phyloP scores from a whole-genome alignment of 2,888 invertebrate species.

The Dicranocentrus wangi region DNA sequence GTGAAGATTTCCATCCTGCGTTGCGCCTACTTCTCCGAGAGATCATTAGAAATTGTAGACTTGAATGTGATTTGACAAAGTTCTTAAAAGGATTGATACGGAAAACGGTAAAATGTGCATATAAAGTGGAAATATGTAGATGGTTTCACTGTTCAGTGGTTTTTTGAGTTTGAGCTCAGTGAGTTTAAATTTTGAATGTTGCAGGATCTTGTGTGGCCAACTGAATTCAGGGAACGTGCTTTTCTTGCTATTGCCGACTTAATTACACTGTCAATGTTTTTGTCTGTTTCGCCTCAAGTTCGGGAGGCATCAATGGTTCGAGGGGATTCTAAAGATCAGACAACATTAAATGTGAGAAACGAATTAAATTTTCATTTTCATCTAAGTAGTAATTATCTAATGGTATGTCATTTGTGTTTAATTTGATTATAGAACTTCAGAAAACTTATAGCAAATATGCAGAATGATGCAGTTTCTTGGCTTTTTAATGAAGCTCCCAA shows the following conservation, averaged over 20 bases:
- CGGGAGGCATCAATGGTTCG: slow-evolving; percentile 80
- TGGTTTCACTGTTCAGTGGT: neutral
- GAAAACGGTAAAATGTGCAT: slow-evolving; percentile 73
- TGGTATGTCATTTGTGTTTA: too few species aligned
- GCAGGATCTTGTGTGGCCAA: slow-evolving; percentile 52
- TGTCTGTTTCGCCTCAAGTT: slow-evolving; percentile 85
- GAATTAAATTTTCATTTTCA: too few species aligned
- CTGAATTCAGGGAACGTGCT: slow-evolving; percentile 80
- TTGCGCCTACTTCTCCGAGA: slow-evolving; percentile 90
- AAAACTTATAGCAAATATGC: slow-evolving; percentile 79
- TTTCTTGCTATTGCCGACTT: slow-evolving; percentile 89
- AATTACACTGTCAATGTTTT: slow-evolving; percentile 87
- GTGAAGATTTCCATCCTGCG: slow-evolving; percentile 92
- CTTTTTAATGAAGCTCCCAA: slow-evolving; percentile 86
- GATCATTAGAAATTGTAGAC: slow-evolving; percentile 87
- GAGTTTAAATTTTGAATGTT: too few species aligned
- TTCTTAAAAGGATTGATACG: slow-evolving; percentile 86
- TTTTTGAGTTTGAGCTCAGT: too few species aligned
- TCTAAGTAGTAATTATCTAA: too few species aligned
- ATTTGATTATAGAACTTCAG: slow-evolving; percentile 75
- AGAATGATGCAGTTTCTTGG: slow-evolving; percentile 91
- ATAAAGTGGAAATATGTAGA: neutral
- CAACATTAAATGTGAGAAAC: slow-evolving; percentile 61
- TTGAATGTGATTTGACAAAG: slow-evolving; percentile 86
- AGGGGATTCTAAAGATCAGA: slow-evolving; percentile 74